Base-by-base conservation (phyloP, 1,140 invertebrate species). In the Littorina saxatilis region DNA sequence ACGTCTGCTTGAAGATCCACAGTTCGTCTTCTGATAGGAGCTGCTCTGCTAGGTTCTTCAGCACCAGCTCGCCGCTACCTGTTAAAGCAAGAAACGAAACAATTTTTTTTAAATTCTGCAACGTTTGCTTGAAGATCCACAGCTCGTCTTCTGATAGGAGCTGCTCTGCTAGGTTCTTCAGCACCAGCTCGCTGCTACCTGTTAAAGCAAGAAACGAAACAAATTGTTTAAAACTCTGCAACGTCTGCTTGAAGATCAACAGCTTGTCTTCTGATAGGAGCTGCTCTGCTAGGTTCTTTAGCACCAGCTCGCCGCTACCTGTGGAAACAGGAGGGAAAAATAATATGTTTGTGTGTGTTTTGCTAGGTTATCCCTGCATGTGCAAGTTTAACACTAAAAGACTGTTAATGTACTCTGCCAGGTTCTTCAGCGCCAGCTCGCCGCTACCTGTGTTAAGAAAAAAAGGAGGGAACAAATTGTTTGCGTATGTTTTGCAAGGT, bases 391-490 rank as follows among this genome's bases (percentile, higher is more conserved):
- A n/a, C n/a, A n/a, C n/a, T n/a, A n/a, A n/a, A n/a, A n/a, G n/a
- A n/a, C n/a, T n/a, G n/a, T n/a, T n/a, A n/a, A n/a, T n/a, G n/a
- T 89, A 84, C 13, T 88, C 79, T 13, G 89, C 85, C 23, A 91
- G 82, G 74, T 89, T 87, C 55, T 84, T 79, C 32, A 91, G 81
- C 35, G 88, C 86, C 5, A 83, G 76, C 76, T 88, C 87, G 15
- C 82, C 81, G 55, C 58, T n/a, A 11, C 20, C 72, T 52, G 43
- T 5, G n/a, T 9, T 27, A 32, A 2, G 5, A 11, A 9, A 32
- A 32, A 17, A 9, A 20, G 9, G 47, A 11, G n/a, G n/a, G n/a
- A 50, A 20, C 9, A 32, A 32, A 23, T 58, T 5, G 20, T 58
- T 58, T 23, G n/a, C n/a, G n/a, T n/a, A 90, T 90, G 80, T 89